Percentiles rank a stretch among this genome's conserved stretches.
Evolutionary conservation across 2,888 invertebrate species (phyloP).

Genomic region (Andrena marginata): DNA sequence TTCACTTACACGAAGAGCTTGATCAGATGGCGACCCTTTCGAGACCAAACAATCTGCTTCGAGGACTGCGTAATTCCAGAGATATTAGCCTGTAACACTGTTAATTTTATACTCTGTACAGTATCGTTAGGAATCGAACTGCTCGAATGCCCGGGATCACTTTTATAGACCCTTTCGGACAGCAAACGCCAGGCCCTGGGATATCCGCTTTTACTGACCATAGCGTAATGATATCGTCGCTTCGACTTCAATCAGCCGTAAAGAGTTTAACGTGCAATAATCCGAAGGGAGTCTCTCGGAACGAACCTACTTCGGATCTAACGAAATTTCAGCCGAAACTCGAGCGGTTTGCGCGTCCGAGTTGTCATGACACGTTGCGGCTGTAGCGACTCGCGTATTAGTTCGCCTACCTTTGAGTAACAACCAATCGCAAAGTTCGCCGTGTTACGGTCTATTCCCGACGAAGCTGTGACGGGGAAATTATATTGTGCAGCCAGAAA

Average conservation of each 20-base stretch:
- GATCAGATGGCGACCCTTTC: neutral
- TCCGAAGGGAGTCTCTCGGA: neutral
- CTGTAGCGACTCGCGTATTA: neutral
- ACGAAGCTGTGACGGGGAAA: neutral
- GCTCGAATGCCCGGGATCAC: slow-evolving; percentile 29
- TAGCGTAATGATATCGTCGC: slow-evolving; percentile 33
- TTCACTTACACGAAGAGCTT: neutral
- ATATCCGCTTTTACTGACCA: slow-evolving; percentile 18
- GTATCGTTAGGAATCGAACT: slow-evolving; percentile 20
- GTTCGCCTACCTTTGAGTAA: neutral
- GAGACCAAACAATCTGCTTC: neutral
- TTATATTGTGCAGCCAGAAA: neutral
- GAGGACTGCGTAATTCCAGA: neutral
- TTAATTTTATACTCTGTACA: slow-evolving; percentile 1
- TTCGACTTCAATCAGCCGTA: slow-evolving; percentile 48
- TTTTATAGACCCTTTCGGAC: slow-evolving; percentile 42
- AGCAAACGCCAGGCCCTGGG: neutral
- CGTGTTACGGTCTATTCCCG: neutral
- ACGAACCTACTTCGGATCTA: neutral
- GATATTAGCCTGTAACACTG: neutral
- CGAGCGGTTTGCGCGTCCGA: neutral
- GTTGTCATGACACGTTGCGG: neutral
- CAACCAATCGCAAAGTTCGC: neutral
- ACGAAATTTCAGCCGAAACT: slow-evolving; percentile 1
- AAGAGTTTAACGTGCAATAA: slow-evolving; percentile 46